A percentile compares a stretch with the other conserved stretches of the same genome.
Conservation (phyloP, 2,113 vertebrate genomes). For the Charina bottae region DNA sequence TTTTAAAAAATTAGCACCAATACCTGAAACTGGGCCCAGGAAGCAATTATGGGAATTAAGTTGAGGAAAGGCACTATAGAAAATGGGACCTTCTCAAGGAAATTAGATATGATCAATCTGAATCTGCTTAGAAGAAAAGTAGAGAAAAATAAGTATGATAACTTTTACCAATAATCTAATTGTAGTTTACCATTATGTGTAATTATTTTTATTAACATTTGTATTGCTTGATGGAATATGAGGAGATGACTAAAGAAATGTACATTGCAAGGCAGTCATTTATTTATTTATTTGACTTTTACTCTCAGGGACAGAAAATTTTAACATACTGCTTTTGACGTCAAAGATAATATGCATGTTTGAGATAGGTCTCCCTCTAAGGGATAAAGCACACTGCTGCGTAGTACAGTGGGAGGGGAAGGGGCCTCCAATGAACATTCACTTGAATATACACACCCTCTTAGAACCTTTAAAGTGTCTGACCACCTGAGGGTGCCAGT, state of each 20-base stretch:
- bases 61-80: background rate
- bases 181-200: background rate
- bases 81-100: background rate
- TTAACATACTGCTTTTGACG: background rate
- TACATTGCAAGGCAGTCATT: background rate
- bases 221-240: background rate
- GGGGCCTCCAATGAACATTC: background rate
- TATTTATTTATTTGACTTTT: background rate
- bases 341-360: background rate
- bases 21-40: background rate
- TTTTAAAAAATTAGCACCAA: background rate
- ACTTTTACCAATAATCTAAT: background rate
- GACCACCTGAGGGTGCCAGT: constrained; percentile 60
- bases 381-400: background rate
- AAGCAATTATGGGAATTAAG: background rate
- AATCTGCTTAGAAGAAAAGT: background rate
- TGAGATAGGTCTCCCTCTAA: background rate
- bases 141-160: background rate
- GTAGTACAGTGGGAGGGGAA: background rate
- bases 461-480: background rate
- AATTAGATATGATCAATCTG: background rate
- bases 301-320: background rate
- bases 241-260: background rate
- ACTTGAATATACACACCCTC: background rate
- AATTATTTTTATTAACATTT: background rate